Evolutionary conservation across 2,888 invertebrate species (phyloP), one percentile per base, ranked within the genome.

Genomic region (Chloroclystis v-ata): DNA sequence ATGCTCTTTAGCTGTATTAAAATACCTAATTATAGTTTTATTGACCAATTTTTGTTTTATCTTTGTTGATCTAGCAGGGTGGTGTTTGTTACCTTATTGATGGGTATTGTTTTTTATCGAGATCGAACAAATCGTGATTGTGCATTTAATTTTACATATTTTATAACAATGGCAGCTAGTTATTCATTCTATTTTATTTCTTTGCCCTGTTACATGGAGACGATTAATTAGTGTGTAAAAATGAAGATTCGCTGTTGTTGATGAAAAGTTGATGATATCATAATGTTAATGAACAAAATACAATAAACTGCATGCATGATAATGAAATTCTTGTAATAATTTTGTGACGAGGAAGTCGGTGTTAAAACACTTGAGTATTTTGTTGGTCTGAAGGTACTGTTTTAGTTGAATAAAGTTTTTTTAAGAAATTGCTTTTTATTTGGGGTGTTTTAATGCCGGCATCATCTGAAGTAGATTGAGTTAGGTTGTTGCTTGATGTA

Each of bases 361-460:
- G 78, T 82, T 84, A 83, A 83, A 82, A 78, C 80, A 68, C 63
- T 51, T 57, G 14, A 53, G 59, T 68, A 60, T 67, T 68, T 65
- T 37, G 41, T 59, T 59, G 57, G 59, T 56, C 57, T 54, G 61
- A 52, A 50, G 42, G 16, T 48, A 45, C 45, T 38, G 48, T 47
- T 48, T 69, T 69, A 57, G 69, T 67, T 57, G 56, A 77, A 80
- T 75, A 77, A 80, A 78, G 55, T 60, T 48, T 69, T 46, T 35
- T 20, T 32, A 41, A 54, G 56, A 59, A 59, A 49, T 53, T 46
- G 51, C 63, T 43, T 65, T 66, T 75, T 64, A 52, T 43, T 51
- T 33, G 43, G 46, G 61, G 63, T 72, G 77, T 79, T 81, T 82
- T 82, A 81, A 82, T 73, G 69, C 82, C 82, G 82, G 83, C 82